Percentiles rank a stretch among this genome's conserved stretches.
Conservation (phyloP, 2,888 invertebrate species). For the Thymelicus lineola region DNA sequence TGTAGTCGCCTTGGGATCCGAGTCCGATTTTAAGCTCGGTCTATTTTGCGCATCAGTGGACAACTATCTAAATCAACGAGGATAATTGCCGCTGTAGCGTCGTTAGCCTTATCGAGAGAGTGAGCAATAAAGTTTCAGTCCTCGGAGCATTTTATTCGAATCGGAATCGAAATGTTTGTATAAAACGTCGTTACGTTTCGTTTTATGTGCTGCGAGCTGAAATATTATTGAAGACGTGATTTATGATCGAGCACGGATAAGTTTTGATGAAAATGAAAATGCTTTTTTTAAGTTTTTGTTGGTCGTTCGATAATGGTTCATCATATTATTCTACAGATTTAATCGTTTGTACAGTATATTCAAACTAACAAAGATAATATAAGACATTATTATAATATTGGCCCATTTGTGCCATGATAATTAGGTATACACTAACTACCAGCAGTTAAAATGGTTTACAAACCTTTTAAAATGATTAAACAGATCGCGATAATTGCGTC, state of each 20-base stretch:
- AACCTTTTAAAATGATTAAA: not conserved
- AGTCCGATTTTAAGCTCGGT: constrained; percentile 76
- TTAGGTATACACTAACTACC: not conserved
- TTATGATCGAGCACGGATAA: constrained; percentile 36
- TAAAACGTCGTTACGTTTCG: constrained; percentile 29
- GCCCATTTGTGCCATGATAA: no score
- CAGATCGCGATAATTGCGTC: not conserved
- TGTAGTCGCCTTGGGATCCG: constrained; percentile 79
- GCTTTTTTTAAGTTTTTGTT: constrained; percentile 58
- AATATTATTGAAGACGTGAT: constrained; percentile 36
- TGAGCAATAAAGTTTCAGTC: constrained; percentile 49
- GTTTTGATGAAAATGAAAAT: constrained; percentile 64
- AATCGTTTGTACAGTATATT: no score
- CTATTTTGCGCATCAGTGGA: constrained; percentile 78
- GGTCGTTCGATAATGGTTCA: not conserved
- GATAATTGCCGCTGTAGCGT: constrained; percentile 67
- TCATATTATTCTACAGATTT: no score
- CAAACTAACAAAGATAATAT: no score
- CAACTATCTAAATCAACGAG: constrained; percentile 74
- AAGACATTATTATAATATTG: no score
- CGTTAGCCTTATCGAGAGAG: constrained; percentile 59
- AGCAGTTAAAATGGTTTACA: not conserved
- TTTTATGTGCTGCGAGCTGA: constrained; percentile 33
- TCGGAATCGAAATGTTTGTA: constrained; percentile 38
- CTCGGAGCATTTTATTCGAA: constrained; percentile 34